These are phyloP conservation scores for Caenorhabditis japonica DNA, from an alignment of 2,888 invertebrate genomes.

Conservation along the genomic window DNA sequence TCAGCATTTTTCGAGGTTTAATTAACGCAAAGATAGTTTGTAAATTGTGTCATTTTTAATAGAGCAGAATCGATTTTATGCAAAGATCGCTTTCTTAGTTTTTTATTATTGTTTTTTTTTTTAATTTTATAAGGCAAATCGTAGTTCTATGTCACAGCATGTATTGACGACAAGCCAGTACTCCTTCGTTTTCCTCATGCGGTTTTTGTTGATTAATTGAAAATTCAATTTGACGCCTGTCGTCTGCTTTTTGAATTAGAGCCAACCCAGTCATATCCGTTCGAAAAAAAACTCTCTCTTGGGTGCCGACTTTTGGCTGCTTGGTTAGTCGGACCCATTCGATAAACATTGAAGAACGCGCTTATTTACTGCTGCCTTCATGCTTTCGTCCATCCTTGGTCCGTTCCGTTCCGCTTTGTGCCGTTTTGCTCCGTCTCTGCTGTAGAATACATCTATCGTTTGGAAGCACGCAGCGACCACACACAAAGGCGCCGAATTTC, in stretches of 20 bases:
- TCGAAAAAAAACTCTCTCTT: slow-evolving; percentile 3
- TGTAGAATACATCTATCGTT: slow-evolving; percentile 26
- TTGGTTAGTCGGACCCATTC: slow-evolving; percentile 5
- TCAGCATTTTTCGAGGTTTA: too few species aligned
- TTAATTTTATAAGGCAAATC: too few species aligned
- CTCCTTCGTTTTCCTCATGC: slow-evolving; percentile 12
- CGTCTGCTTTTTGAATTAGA: slow-evolving; percentile 6
- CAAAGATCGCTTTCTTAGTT: too few species aligned
- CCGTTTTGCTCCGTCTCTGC: slow-evolving; percentile 23
- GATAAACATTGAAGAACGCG: slow-evolving; percentile 46
- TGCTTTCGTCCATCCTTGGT: slow-evolving; percentile 24
- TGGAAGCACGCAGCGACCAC: slow-evolving; percentile 10
- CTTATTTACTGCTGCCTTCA: slow-evolving; percentile 43
- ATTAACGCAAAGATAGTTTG: too few species aligned
- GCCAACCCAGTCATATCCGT: neutral
- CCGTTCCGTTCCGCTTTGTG: slow-evolving; percentile 19
- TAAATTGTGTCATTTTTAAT: too few species aligned
- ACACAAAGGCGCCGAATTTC: slow-evolving; percentile 37
- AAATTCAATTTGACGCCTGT: slow-evolving; percentile 42
- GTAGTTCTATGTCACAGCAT: too few species aligned
- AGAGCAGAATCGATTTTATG: too few species aligned
- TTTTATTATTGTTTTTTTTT: too few species aligned
- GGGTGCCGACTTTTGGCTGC: neutral
- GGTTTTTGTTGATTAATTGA: slow-evolving; percentile 47
- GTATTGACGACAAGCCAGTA: too few species aligned